Evolutionary conservation across 2,113 vertebrate genomes (phyloP).

Genomic region (Xenopus laevis): DNA sequence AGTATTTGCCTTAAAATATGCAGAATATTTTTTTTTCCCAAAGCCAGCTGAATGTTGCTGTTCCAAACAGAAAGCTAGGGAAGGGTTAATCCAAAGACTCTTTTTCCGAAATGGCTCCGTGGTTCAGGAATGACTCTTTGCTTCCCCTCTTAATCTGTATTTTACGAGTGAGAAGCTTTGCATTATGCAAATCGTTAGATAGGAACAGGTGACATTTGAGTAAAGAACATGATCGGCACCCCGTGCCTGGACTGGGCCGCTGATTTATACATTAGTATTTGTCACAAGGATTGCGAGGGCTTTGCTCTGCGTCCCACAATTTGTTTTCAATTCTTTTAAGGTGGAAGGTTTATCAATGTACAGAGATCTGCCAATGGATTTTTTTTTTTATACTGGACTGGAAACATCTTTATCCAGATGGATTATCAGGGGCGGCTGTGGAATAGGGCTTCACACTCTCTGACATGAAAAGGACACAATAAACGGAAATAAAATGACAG

Average conservation of each 20-base stretch:
- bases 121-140: slow-evolving; percentile 91
- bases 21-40: no score
- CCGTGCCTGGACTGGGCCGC: slow-evolving; percentile 79
- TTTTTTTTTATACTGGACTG: no score
- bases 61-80: slow-evolving; percentile 47
- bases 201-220: slow-evolving; percentile 99
- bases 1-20: no score
- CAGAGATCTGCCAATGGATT: no score
- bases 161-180: slow-evolving; percentile 99
- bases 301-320: slow-evolving; percentile 72
- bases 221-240: slow-evolving; percentile 81
- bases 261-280: slow-evolving; percentile 99
- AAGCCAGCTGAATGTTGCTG: no score
- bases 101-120: slow-evolving; percentile 83
- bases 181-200: slow-evolving; percentile 99
- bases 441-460: no score
- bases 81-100: slow-evolving; percentile 79
- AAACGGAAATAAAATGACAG: no score
- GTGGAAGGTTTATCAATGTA: slow-evolving; percentile 66
- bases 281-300: slow-evolving; percentile 80
- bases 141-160: slow-evolving; percentile 98
- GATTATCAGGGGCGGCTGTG: no score
- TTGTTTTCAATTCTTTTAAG: slow-evolving; percentile 74
- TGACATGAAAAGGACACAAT: no score
- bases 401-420: no score